These are phyloP conservation scores for Leptinotarsa tumamoca DNA, from an alignment of 2,888 invertebrate genomes.

Conservation along the genomic window DNA sequence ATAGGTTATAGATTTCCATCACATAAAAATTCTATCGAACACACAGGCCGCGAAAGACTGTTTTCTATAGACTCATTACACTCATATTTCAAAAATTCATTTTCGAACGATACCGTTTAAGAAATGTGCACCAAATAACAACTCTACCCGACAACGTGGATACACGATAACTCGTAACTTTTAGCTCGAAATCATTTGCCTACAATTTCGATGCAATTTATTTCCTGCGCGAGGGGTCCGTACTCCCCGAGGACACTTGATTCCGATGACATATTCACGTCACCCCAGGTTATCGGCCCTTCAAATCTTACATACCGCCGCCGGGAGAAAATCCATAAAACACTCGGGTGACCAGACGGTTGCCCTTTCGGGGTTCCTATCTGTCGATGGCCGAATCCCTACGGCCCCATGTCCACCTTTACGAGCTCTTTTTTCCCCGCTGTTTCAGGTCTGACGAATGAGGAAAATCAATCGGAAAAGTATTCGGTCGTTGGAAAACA, in stretches of 20 bases:
- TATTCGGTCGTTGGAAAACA: not conserved
- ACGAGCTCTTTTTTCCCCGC: not conserved
- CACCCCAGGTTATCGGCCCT: not conserved
- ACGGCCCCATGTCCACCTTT: not conserved
- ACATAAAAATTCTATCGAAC: too few species aligned
- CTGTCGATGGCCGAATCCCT: constrained; percentile 1
- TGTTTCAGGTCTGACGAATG: not conserved
- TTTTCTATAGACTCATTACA: too few species aligned
- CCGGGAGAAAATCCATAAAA: not conserved
- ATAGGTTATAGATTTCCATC: too few species aligned
- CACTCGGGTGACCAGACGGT: constrained; percentile 2
- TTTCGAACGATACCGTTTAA: too few species aligned
- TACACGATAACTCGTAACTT: not conserved
- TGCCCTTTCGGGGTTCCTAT: not conserved
- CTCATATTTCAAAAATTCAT: too few species aligned
- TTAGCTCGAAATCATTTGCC: not conserved
- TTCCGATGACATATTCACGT: constrained; percentile 10
- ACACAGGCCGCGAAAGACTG: too few species aligned
- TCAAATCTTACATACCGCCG: constrained; percentile 7
- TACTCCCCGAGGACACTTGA: not conserved
- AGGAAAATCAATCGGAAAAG: not conserved
- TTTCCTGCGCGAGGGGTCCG: not conserved
- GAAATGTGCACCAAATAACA: too few species aligned
- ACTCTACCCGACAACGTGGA: too few species aligned
- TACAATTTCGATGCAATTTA: not conserved